phyloP scores from a whole-genome alignment of 2,797 vertebrate genomes.

The Coregonus sp. region DNA sequence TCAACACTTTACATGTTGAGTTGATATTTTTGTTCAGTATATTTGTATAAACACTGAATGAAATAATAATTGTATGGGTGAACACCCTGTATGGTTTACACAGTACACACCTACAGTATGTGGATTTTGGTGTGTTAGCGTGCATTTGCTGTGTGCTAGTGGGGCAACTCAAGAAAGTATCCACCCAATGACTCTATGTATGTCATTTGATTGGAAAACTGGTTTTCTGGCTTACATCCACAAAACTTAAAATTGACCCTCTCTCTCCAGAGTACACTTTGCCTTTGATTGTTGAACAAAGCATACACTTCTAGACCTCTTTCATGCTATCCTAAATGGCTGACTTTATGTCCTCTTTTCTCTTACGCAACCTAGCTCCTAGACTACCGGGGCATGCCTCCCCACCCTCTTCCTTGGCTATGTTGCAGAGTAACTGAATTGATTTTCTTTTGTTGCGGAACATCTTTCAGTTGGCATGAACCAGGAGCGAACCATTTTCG shows the following conservation, averaged over 20 bases:
- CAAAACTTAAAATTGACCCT: background rate
- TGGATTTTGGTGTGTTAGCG: too few relatives aligned
- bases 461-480: conserved; percentile 20
- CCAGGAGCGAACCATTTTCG: background rate
- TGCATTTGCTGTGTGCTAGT: background rate
- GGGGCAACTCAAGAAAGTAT: background rate
- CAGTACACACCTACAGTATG: too few relatives aligned
- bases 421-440: conserved; percentile 40
- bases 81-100: too few relatives aligned
- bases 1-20: too few relatives aligned
- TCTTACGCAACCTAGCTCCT: background rate
- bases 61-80: too few relatives aligned
- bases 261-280: background rate
- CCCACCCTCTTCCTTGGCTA: conserved; percentile 24
- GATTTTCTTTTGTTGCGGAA: conserved; percentile 41
- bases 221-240: background rate
- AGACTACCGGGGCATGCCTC: conserved; percentile 12
- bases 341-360: background rate
- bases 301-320: background rate
- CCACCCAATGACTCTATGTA: too few relatives aligned
- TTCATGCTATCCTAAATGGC: background rate
- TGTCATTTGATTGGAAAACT: background rate
- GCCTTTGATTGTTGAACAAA: background rate
- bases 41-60: too few relatives aligned
- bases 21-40: too few relatives aligned